Conservation (phyloP, 2,113 vertebrate genomes). For the Polypterus bichir region DNA sequence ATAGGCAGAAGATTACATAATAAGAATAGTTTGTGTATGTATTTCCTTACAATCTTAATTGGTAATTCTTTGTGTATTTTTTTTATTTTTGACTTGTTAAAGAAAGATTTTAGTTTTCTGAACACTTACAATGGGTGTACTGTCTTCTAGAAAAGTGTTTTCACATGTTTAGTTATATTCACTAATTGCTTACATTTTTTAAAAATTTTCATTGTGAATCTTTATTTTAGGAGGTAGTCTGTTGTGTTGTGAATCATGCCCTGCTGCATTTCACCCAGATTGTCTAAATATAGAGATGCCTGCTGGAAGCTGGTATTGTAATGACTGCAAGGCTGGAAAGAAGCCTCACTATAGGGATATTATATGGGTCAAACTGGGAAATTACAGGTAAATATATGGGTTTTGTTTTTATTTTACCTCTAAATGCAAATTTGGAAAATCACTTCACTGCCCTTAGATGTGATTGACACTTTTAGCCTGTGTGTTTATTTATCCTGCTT, state of each 20-base stretch:
- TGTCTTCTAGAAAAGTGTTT: too few relatives aligned
- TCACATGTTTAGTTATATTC: too few relatives aligned
- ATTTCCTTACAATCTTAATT: too few relatives aligned
- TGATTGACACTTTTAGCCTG: not conserved
- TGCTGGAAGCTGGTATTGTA: conserved; percentile 96
- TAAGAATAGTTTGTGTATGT: too few relatives aligned
- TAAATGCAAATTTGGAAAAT: not conserved
- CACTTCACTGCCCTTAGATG: not conserved
- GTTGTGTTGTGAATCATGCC: conserved; percentile 92
- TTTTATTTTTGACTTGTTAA: not conserved
- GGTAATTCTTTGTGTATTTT: not conserved
- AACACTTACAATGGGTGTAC: too few relatives aligned
- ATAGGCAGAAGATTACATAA: too few relatives aligned
- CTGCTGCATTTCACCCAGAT: conserved; percentile 92
- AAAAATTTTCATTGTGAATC: too few relatives aligned
- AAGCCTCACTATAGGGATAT: conserved; percentile 86
- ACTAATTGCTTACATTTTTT: too few relatives aligned
- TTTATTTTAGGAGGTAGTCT: conserved; percentile 72
- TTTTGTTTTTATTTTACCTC: not conserved
- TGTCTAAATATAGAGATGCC: conserved; percentile 94
- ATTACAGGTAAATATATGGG: conserved; percentile 64
- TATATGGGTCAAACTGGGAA: conserved; percentile 96
- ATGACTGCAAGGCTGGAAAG: conserved; percentile 87
- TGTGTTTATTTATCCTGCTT: not conserved
- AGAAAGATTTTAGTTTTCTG: not conserved